Evolutionary conservation across 2,113 vertebrate species (phyloP).

Genomic region (Eleginops maclovinus): DNA sequence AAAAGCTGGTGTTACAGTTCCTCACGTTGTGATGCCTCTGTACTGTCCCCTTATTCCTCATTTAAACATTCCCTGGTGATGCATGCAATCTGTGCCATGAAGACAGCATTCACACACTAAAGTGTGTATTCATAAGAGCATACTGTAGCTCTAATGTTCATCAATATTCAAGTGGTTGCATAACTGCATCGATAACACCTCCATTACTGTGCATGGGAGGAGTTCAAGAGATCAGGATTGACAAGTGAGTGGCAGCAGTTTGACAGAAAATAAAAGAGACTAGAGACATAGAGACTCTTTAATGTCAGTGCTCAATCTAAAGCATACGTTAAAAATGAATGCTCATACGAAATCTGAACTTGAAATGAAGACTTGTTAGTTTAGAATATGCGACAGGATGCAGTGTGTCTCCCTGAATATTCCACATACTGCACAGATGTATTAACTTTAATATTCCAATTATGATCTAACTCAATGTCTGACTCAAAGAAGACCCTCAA

Average conservation of each 20-base stretch:
- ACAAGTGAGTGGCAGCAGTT: slow-evolving; percentile 43
- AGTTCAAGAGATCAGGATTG: slow-evolving; percentile 41
- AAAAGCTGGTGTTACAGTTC: background rate
- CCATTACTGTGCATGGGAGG: slow-evolving; percentile 49
- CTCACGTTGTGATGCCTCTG: background rate
- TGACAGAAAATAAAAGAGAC: slow-evolving; percentile 44
- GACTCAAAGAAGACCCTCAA: slow-evolving; percentile 20
- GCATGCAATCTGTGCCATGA: slow-evolving; percentile 9
- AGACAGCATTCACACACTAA: slow-evolving; percentile 29
- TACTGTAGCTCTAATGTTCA: slow-evolving; percentile 55
- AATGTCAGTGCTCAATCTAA: background rate
- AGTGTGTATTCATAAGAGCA: slow-evolving; percentile 44
- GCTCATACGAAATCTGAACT: background rate
- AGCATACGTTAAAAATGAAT: background rate
- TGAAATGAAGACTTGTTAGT: background rate
- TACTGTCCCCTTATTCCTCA: background rate
- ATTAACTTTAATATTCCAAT: slow-evolving; percentile 15
- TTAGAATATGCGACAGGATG: slow-evolving; percentile 20
- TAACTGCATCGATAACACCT: slow-evolving; percentile 69
- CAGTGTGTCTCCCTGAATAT: background rate
- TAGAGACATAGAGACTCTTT: background rate
- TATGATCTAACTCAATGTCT: slow-evolving; percentile 29
- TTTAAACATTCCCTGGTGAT: slow-evolving; percentile 8
- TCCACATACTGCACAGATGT: background rate
- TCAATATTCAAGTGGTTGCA: slow-evolving; percentile 76